These are phyloP conservation scores for Condylura cristata DNA, from an alignment of 2,113 vertebrate species.

Conservation along the genomic window DNA sequence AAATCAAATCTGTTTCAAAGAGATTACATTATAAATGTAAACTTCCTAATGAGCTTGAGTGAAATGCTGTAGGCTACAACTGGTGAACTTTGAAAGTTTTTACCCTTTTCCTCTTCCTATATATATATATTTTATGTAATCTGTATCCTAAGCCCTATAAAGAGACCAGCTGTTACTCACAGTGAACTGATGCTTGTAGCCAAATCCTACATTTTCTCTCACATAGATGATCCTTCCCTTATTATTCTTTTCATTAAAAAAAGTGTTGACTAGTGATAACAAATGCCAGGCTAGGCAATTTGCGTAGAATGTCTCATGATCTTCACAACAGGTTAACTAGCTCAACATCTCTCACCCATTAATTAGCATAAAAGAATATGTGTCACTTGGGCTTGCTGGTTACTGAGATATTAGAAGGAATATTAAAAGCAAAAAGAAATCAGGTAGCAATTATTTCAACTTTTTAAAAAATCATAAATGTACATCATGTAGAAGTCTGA, in stretches of 20 bases:
- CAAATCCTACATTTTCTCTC: conserved; percentile 76
- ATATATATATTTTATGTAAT: conserved; percentile 83
- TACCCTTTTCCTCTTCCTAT: conserved; percentile 81
- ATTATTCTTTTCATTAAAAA: conserved; percentile 73
- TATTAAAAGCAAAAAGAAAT: not conserved
- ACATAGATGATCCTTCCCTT: conserved; percentile 70
- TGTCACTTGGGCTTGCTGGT: conserved; percentile 34
- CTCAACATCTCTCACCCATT: not conserved
- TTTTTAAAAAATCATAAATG: not conserved
- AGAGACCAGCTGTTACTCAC: conserved; percentile 85
- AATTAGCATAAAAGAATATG: conserved; percentile 10
- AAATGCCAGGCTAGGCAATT: conserved; percentile 18
- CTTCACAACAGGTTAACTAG: conserved; percentile 9
- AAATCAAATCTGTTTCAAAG: conserved; percentile 87
- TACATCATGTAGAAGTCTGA: not conserved
- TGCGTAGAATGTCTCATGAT: conserved; percentile 54
- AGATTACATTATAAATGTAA: conserved; percentile 88
- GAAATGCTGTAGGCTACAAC: conserved; percentile 86
- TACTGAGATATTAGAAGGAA: conserved; percentile 58
- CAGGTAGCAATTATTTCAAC: not conserved
- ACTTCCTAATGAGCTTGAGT: conserved; percentile 88
- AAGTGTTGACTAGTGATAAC: conserved; percentile 69
- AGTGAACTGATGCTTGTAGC: conserved; percentile 75
- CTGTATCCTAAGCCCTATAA: conserved; percentile 84
- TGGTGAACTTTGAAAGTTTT: conserved; percentile 86